Evolutionary conservation across 37 sponge, comb jelly and placozoan species (phyloP), one percentile per base, ranked within the genome.

Genomic region (Crambe crambe): DNA sequence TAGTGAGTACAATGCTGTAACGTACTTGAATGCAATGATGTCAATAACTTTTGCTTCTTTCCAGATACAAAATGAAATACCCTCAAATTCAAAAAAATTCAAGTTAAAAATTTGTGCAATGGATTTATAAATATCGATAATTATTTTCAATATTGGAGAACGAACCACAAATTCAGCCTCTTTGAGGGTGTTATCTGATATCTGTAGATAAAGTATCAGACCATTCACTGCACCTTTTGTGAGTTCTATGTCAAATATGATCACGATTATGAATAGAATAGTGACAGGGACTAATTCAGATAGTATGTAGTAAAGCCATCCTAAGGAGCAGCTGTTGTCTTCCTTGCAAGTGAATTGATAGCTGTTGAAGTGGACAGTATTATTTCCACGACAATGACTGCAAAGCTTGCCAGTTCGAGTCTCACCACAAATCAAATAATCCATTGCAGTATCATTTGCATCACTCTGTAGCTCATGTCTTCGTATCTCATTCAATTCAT

Each of bases 261-360:
- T 35, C 2, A 78, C 37, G 12, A 56, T n/a, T 4, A 37, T n/a
- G 25, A 85, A 85, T 8, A 78, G 9, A 26, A 85, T 36, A 64
- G 56, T 63, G 10, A 85, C 39, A 2, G 86, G 86, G 31, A 85
- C 18, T 20, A 85, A 51, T 36, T 85, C 86, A 2, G 79, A 78
- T 1, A 85, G 37, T 1, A 78, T 40, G 69, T 78, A 85, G 61
- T 61, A 78, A 37, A 85, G 44, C 27, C 30, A 32, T 2, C 86
- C 72, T n/a, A 42, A 78, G 17, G 40, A 1, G 42, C 79, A 85
- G 39, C 44, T 22, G 9, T 1, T 21, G 1, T 12, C 20, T 2
- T 42, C 2, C 1, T 34, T 21, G 56, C 86, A 85, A 0, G 27
- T 42, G 23, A 38, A 85, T 1, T 68, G 34, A 36, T 5, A 23